Evolutionary conservation across 2,888 invertebrate species (phyloP).

Genomic region (Amphipoea oculea): DNA sequence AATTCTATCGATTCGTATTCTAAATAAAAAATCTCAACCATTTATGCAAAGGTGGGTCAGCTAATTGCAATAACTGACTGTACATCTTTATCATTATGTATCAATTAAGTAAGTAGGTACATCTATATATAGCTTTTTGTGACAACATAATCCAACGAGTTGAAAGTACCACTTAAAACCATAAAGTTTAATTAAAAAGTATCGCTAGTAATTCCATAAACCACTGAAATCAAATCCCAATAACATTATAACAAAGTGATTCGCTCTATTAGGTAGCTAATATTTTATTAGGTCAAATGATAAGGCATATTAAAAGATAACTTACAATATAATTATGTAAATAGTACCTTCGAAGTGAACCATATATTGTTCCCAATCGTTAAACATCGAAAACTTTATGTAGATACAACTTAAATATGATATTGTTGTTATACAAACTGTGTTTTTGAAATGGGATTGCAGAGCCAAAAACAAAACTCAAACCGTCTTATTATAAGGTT

Average conservation of each 20-base stretch:
- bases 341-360: not conserved
- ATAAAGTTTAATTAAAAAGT: no score
- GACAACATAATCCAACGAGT: no score
- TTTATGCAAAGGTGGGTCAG: no score
- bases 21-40: no score
- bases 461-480: not conserved
- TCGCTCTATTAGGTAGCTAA: slow-evolving; percentile 1
- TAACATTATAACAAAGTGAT: slow-evolving; percentile 28
- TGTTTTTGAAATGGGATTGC: not conserved
- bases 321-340: no score
- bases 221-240: not conserved
- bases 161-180: no score
- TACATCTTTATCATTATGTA: no score
- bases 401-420: not conserved
- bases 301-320: slow-evolving; percentile 26
- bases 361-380: not conserved
- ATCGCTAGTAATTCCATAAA: not conserved
- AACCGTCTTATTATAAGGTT: no score
- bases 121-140: no score
- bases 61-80: no score
- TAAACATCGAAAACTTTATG: not conserved
- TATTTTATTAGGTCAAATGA: slow-evolving; percentile 21
- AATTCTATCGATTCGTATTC: no score
- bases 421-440: not conserved
- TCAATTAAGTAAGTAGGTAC: no score